These are phyloP conservation scores for Anorthoa munda DNA, from an alignment of 2,888 invertebrate genomes.

Conservation along the genomic window DNA sequence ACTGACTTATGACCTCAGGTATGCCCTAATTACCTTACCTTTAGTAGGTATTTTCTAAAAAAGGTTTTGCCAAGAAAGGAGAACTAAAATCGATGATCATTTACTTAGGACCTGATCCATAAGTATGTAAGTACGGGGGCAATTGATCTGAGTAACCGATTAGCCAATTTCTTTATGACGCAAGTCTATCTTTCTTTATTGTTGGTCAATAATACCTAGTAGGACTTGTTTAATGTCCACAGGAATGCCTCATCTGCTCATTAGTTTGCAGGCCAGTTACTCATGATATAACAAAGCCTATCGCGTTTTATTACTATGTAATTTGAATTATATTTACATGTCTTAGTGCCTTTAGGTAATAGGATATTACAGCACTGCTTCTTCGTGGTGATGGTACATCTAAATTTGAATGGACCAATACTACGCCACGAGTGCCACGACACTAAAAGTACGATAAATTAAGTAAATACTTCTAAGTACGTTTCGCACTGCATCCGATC, in stretches of 20 bases:
- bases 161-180: neutral
- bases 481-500: too few relatives aligned
- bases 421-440: too few relatives aligned
- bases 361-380: neutral
- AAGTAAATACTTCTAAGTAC: too few relatives aligned
- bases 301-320: neutral
- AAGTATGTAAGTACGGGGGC: neutral
- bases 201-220: neutral
- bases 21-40: too few relatives aligned
- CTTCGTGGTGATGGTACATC: too few relatives aligned
- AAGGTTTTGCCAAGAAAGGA: too few relatives aligned
- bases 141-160: neutral
- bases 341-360: neutral
- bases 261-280: neutral
- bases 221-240: neutral
- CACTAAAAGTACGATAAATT: too few relatives aligned
- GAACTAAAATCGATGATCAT: too few relatives aligned
- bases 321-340: slow-evolving; percentile 12
- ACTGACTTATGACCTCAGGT: too few relatives aligned
- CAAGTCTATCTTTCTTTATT: neutral
- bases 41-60: too few relatives aligned
- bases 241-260: neutral
- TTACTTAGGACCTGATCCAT: neutral
- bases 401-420: too few relatives aligned
- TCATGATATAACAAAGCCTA: slow-evolving; percentile 5